phyloP scores from a whole-genome alignment of 2,113 vertebrate species.

The Numida meleagris region DNA sequence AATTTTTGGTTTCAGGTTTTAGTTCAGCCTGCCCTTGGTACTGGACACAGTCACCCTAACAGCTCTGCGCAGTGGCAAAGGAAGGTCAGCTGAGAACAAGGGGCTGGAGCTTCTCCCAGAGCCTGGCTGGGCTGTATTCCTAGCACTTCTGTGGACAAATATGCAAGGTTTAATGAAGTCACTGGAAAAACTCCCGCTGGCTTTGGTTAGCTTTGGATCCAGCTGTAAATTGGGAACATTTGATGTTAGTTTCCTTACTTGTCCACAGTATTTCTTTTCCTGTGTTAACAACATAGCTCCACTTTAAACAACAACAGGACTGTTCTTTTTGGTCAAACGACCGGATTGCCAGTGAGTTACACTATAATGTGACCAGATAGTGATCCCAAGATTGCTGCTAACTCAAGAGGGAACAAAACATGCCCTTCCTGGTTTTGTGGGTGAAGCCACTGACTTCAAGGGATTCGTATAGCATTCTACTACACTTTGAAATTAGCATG shows the following conservation, averaged over 20 bases:
- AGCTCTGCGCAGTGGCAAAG: neutral
- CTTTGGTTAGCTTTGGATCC: neutral
- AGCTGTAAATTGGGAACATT: neutral
- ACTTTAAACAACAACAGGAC: neutral
- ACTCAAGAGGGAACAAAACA: neutral
- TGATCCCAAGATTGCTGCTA: neutral
- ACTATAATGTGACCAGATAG: neutral
- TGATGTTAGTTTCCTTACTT: constrained; percentile 2
- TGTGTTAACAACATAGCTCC: neutral
- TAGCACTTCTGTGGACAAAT: neutral
- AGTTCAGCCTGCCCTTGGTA: neutral
- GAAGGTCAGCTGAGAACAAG: neutral
- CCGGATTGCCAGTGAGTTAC: neutral
- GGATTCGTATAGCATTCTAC: neutral
- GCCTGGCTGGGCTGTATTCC: neutral
- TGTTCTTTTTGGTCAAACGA: neutral
- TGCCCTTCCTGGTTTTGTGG: neutral
- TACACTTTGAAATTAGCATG: neutral
- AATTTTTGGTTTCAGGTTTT: neutral
- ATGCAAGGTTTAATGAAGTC: constrained; percentile 5
- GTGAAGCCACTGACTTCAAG: neutral
- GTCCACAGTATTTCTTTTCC: neutral
- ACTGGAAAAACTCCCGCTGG: constrained; percentile 5
- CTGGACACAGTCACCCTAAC: neutral
- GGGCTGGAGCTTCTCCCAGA: neutral